phyloP scores from a whole-genome alignment of 2,888 invertebrate genomes.

The Buathra laborator region DNA sequence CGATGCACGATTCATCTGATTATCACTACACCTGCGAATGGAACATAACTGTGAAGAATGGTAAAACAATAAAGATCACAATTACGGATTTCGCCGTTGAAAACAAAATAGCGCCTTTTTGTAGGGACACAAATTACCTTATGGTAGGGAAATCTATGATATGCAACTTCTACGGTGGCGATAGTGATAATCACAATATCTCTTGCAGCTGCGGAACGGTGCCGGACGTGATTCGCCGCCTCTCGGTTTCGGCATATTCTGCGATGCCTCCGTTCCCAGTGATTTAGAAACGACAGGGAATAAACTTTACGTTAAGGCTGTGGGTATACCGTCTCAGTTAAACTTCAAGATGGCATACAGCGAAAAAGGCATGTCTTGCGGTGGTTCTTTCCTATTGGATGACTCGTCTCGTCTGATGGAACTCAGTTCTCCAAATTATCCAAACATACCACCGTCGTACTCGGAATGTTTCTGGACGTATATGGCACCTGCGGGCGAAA shows the following conservation, averaged over 20 bases:
- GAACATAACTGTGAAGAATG: constrained; percentile 90
- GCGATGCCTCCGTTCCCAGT: constrained; percentile 86
- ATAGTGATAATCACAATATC: not conserved
- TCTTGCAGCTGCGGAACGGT: constrained; percentile 90
- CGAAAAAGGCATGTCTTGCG: constrained; percentile 90
- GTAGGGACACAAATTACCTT: constrained; percentile 83
- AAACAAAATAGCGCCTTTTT: constrained; percentile 82
- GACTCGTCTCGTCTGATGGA: constrained; percentile 85
- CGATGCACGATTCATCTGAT: constrained; percentile 73
- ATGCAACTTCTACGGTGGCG: not conserved
- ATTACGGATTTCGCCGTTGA: constrained; percentile 89
- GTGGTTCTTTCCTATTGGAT: constrained; percentile 88
- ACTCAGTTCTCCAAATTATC: constrained; percentile 93
- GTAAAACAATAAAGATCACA: constrained; percentile 89
- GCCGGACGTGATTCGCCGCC: constrained; percentile 90
- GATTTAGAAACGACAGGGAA: constrained; percentile 89
- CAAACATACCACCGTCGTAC: constrained; percentile 91
- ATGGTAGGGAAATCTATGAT: constrained; percentile 80
- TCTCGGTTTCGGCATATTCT: constrained; percentile 91
- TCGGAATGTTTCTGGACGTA: constrained; percentile 94
- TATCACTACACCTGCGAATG: constrained; percentile 88
- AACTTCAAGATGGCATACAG: constrained; percentile 82
- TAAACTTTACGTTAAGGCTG: constrained; percentile 86
- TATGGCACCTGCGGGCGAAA: constrained; percentile 90
- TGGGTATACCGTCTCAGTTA: constrained; percentile 62